Base-by-base conservation (phyloP, 2,113 vertebrate species). In the Hepsetus odoe region DNA sequence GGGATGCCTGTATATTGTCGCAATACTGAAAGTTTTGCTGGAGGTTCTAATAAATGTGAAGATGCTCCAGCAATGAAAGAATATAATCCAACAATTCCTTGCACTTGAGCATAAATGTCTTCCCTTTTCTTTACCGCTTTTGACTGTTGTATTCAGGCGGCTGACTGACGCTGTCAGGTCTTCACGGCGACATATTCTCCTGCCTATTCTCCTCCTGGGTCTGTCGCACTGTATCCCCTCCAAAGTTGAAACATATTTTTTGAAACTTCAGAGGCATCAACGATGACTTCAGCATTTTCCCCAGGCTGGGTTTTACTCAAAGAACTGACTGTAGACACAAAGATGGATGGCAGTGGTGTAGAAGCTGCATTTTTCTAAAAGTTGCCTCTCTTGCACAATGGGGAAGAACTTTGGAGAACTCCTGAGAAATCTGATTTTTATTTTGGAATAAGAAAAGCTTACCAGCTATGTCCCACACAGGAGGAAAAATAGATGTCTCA, bases 341-440 rank as follows among this genome's bases (percentile, higher is more conserved):
- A 44, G 74, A 77, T 32, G n/a, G 49, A 77, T 67, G 35, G 51
- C 24, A 77, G 32, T 76, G 46, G 65, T 67, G 32, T 20, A 49
- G 16, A 53, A 24, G 35, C 10, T 44, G 64, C 26, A 18, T 68
- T 56, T 69, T 46, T 44, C 12, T 10, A 42, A 77, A 77, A 59
- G 74, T 77, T 69, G 64, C 26, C 11, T 77, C 64, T 77, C 33
- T 44, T 59, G 51, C 61, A 65, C 61, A 64, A 33, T 13, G 59
- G 33, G 42, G 44, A 66, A 55, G 49, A 67, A 67, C 64, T 77
- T 77, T 67, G n/a, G 8, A 75, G 46, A 26, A 74, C 13, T 51
- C 12, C 12, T 4, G 32, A 64, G 20, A 22, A 26, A 18, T 26
- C 35, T 16, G 22, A 72, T 59, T 59, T 46, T 72, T 73, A 61